Conservation (phyloP, 1,140 invertebrate genomes). For the Pogonus chalceus region DNA sequence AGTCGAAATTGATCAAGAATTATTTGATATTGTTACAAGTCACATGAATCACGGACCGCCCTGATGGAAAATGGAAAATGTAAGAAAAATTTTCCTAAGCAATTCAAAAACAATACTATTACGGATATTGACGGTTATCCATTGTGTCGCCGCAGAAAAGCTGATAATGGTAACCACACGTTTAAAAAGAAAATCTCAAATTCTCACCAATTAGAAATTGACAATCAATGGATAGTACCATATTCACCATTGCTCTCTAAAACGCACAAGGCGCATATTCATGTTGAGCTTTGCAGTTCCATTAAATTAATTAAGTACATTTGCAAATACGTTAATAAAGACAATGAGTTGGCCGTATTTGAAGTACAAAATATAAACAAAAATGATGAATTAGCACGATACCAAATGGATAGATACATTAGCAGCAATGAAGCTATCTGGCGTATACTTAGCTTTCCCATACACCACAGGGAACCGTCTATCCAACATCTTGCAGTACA, state of each 20-base stretch:
- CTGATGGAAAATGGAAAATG: slow-evolving; percentile 25
- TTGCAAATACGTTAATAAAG: slow-evolving; percentile 29
- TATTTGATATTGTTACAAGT: slow-evolving; percentile 33
- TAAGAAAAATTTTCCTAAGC: slow-evolving; percentile 22
- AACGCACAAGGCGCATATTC: slow-evolving; percentile 18
- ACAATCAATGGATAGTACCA: slow-evolving; percentile 29
- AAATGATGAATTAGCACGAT: slow-evolving; percentile 32
- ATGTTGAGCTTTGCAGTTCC: slow-evolving; percentile 20
- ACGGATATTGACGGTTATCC: too few species aligned
- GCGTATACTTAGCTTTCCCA: slow-evolving; percentile 30
- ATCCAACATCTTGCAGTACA: slow-evolving; percentile 31
- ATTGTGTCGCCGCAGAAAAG: too few species aligned
- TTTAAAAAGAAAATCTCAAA: too few species aligned
- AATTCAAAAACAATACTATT: too few species aligned
- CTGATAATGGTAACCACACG: too few species aligned
- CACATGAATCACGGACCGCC: slow-evolving; percentile 43
- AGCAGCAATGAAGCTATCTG: slow-evolving; percentile 33
- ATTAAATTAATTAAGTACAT: slow-evolving; percentile 31
- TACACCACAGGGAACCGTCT: slow-evolving; percentile 30
- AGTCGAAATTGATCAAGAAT: slow-evolving; percentile 23
- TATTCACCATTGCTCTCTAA: slow-evolving; percentile 19
- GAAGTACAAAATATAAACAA: slow-evolving; percentile 17
- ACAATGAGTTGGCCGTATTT: too few species aligned
- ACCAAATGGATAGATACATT: slow-evolving; percentile 25
- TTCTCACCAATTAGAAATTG: too few species aligned